These are phyloP conservation scores for Drosophila paracracens DNA, from an alignment of 2,888 invertebrate species.

Conservation along the genomic window DNA sequence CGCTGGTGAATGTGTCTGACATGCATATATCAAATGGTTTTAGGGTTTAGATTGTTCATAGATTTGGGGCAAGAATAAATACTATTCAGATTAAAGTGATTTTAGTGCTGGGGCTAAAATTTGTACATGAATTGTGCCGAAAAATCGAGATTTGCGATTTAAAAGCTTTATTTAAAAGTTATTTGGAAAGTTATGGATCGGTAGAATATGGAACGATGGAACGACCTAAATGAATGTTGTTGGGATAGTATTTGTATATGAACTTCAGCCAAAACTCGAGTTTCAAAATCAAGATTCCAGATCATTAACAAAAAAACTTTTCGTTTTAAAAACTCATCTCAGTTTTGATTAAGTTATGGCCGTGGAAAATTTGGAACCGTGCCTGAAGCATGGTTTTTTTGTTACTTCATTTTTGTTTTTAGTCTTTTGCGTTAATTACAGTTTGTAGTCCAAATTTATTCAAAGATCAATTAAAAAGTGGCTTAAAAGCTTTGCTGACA, in stretches of 20 bases:
- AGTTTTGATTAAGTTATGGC: not conserved
- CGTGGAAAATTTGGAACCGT: not conserved
- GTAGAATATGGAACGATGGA: not conserved
- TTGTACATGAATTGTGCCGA: too few species aligned
- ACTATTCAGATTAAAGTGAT: not conserved
- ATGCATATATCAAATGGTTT: constrained; percentile 5
- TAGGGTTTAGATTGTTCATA: constrained; percentile 3
- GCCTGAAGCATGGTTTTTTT: not conserved
- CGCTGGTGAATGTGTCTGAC: constrained; percentile 7
- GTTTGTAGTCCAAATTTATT: not conserved
- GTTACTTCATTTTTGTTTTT: not conserved
- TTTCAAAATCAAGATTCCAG: not conserved
- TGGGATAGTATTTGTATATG: too few species aligned
- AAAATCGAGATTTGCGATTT: not conserved
- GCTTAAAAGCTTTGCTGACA: not conserved
- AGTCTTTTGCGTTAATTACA: not conserved
- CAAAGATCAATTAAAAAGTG: not conserved
- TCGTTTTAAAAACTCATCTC: not conserved
- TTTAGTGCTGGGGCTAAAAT: not conserved
- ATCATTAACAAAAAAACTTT: not conserved
- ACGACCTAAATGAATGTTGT: not conserved
- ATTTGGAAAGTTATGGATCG: not conserved
- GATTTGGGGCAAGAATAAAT: not conserved
- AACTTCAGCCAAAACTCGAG: not conserved
- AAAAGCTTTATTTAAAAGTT: not conserved